Base-by-base conservation (phyloP, 1,140 invertebrate genomes). In the Akabosia matsudoensis region DNA sequence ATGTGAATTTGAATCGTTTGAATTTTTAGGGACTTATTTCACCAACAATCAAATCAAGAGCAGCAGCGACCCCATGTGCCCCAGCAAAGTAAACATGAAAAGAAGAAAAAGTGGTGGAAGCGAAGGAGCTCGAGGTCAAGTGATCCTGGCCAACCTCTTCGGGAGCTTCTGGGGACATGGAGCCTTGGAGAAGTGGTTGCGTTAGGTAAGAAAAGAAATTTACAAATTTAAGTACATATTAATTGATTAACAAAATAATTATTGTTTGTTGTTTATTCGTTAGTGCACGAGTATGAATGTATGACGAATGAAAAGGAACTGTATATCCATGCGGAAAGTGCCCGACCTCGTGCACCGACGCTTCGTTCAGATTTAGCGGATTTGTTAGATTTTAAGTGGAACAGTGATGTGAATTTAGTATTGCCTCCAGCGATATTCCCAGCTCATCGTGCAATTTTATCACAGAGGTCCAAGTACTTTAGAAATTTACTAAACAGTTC, bases 401-500 rank as follows among this genome's bases (percentile, higher is more conserved):
- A 78, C 51, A 76, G 74, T 18, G 79, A 80, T 64, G 74, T 80
- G 33, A 80, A 78, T 33, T 72, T 80, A 34, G 74, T 78, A 2
- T 24, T 80, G 3, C 74, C 79, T 1, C 79, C 76, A 24, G 79
- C 79, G 10, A 80, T 80, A 52, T 80, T 80, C 34, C 79, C 79
- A 31, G 79, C 79, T 7, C 79, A 80, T 67, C 70, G 76, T 33
- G 74, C 79, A 4, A 76, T 80, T 16, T 73, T 80, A 0, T 76
- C 76, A 74, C 79, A 80, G 26, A 51, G 79, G 26, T 80, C 79
- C 4, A 80, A 80, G 64, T 80, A 78, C 34, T 80, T 80, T 56
- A 61, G 79, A 10, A 61, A 51, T n/a, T 33, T 80, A 22, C 72
- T 80, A 24, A 34, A 61, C 71, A 33, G 45, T 24, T 16, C n/a